Conservation (phyloP, 1,140 invertebrate species). For the Diorhabda sublineata region DNA sequence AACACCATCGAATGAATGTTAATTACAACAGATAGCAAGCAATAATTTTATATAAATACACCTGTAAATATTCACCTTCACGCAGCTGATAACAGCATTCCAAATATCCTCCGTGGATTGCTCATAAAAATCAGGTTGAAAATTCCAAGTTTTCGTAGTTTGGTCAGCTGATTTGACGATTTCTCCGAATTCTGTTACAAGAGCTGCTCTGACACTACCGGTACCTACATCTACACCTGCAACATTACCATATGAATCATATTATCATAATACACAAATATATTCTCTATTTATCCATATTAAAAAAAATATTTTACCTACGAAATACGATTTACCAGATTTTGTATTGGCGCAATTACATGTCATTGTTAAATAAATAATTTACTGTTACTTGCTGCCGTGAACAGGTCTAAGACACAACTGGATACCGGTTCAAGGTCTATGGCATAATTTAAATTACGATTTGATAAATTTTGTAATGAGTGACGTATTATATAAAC, state of each 20-base stretch:
- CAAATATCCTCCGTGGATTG: slow-evolving; percentile 93
- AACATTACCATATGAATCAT: slow-evolving; percentile 53
- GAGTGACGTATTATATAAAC: too few species aligned
- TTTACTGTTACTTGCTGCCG: too few species aligned
- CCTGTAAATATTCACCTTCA: slow-evolving; percentile 34
- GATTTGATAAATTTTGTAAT: too few species aligned
- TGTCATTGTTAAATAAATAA: too few species aligned
- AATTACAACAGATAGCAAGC: too few species aligned
- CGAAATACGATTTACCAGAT: neutral
- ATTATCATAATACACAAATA: too few species aligned
- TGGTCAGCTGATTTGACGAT: slow-evolving; percentile 61
- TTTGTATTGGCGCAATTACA: too few species aligned
- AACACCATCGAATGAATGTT: too few species aligned
- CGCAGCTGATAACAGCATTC: slow-evolving; percentile 57
- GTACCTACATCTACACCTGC: slow-evolving; percentile 94
- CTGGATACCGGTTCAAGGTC: neutral
- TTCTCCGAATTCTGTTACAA: slow-evolving; percentile 66
- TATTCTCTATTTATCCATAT: neutral
- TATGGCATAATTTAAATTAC: neutral
- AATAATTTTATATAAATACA: too few species aligned
- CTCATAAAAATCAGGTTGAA: slow-evolving; percentile 75
- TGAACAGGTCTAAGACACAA: neutral
- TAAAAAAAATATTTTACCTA: neutral
- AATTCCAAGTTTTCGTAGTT: slow-evolving; percentile 73
- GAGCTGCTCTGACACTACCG: slow-evolving; percentile 77